These are phyloP conservation scores for Parnassius smintheus DNA, from an alignment of 2,888 invertebrate genomes.

Conservation along the genomic window DNA sequence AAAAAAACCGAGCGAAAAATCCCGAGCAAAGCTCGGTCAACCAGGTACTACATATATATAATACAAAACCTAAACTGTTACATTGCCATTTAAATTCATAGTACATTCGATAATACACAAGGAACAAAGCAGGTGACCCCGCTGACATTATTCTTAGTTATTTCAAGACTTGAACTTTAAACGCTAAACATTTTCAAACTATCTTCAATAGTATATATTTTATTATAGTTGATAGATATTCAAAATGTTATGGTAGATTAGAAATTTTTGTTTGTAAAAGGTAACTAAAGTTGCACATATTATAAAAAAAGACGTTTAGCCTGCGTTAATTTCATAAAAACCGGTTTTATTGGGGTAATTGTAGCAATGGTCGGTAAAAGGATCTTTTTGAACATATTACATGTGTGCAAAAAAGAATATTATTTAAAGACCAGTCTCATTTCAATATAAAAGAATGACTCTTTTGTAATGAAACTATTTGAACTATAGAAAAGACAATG, in stretches of 20 bases:
- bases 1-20: no score
- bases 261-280: no score
- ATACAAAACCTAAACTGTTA: conserved; percentile 3
- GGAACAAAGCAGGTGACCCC: conserved; percentile 15
- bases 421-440: no score
- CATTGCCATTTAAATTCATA: conserved; percentile 1
- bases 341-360: background rate
- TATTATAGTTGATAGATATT: no score
- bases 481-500: no score
- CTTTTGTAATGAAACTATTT: background rate
- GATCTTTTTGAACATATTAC: no score
- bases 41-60: background rate
- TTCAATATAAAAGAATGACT: background rate
- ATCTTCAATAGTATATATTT: background rate
- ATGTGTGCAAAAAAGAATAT: no score
- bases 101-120: conserved; percentile 8
- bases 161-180: conserved; percentile 63
- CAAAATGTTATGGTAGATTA: no score
- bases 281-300: no score
- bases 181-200: conserved; percentile 7
- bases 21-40: no score
- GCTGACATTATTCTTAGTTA: conserved; percentile 54
- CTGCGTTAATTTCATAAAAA: background rate
- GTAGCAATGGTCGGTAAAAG: background rate
- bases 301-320: background rate